These are phyloP conservation scores for Enteromius paludinosus DNA, from an alignment of 2,797 vertebrate genomes.

Conservation along the genomic window DNA sequence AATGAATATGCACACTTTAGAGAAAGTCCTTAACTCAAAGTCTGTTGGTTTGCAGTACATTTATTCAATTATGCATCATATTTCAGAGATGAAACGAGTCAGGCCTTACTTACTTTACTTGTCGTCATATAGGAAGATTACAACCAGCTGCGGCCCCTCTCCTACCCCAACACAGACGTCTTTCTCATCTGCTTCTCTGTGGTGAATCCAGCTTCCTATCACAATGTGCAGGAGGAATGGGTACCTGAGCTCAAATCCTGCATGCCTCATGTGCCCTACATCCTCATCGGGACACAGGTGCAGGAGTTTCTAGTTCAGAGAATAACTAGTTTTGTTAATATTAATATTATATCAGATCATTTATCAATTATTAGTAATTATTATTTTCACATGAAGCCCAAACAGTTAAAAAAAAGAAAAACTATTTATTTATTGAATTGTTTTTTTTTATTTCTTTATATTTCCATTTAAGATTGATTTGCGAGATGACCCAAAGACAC, in stretches of 20 bases:
- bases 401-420: neutral
- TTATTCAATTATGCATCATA: neutral
- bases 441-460: constrained; percentile 13
- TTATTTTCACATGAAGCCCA: neutral
- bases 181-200: constrained; percentile 91
- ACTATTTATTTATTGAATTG: neutral
- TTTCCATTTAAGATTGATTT: constrained; percentile 80
- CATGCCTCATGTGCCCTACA: constrained; percentile 87
- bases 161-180: constrained; percentile 88
- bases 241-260: constrained; percentile 85
- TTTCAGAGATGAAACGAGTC: neutral
- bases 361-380: neutral
- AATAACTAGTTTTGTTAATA: neutral
- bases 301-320: neutral
- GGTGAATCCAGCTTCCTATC: constrained; percentile 88
- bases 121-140: constrained; percentile 82
- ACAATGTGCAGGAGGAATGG: constrained; percentile 89
- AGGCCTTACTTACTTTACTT: neutral
- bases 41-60: neutral
- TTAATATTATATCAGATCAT: neutral
- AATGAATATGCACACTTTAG: neutral
- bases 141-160: constrained; percentile 86
- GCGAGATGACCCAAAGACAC: constrained; percentile 88
- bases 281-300: constrained; percentile 90
- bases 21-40: neutral